Evolutionary conservation across 2,888 invertebrate species (phyloP), one percentile per base, ranked within the genome.

Genomic region (Hemistola chrysoprasaria): DNA sequence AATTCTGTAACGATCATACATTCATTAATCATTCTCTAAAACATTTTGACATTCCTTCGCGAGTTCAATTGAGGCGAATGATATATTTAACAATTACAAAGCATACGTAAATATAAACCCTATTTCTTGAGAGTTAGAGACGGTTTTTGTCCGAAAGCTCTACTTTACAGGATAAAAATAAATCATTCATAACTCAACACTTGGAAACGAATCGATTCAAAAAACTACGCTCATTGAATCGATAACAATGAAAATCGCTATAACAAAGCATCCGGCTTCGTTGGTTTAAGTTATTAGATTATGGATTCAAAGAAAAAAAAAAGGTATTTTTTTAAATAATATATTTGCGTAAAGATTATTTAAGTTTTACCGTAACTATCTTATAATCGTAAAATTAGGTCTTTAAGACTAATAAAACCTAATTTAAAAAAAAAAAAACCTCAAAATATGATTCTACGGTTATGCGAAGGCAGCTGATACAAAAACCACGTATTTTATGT

Each of bases 121-220:
- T 51, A 35, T 10, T 7, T 6, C 16, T 10, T 8, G 0, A 0
- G 0, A 0, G 1, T 11, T 34, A 41, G 11, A 42, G 16, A 22
- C 25, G 6, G 4, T 2, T 29, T 30, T 25, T 31, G 7, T 3
- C 1, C 10, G 1, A 24, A 20, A 41, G 41, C 30, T 43, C 37
- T 40, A 44, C 44, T 43, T 57, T 32, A 55, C 39, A 63, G 66
- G 68, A 71, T 64, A 72, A 68, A 74, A 76, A 84, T 81, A 82
- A 84, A 84, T 83, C 82, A 83, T 80, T 82, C 76, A 76, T 72
- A 77, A 66, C 71, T 78, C 80, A 74, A 81, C 82, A 83, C 82
- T 82, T 78, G 61, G 67, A 66, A 75, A 63, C 65, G 76, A 76
- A 72, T 71, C 71, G 73, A 78, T 78, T 82, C 71, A 71, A 76